phyloP scores from a whole-genome alignment of 1,140 invertebrate genomes.

The Tribolium castaneum region DNA sequence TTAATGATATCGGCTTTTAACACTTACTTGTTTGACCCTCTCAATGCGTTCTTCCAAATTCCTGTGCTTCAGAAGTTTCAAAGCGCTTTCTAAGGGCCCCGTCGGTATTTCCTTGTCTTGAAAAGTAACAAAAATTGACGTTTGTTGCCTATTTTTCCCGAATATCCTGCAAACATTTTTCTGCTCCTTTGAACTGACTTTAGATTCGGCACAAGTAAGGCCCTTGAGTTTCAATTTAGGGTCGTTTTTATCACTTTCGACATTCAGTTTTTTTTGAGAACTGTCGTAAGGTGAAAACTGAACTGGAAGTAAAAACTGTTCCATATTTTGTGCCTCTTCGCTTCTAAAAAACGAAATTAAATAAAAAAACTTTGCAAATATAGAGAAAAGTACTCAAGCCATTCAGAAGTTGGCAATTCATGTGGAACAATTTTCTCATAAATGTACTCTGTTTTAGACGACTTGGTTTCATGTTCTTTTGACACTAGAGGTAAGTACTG shows the following conservation, averaged over 20 bases:
- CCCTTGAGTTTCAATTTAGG: constrained; percentile 24
- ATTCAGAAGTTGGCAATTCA: constrained; percentile 70
- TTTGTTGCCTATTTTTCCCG: constrained; percentile 32
- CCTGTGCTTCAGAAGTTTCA: constrained; percentile 44
- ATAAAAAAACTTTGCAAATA: not conserved
- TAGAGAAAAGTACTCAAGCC: constrained; percentile 66
- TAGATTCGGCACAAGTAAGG: constrained; percentile 5
- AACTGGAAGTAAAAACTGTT: constrained; percentile 79
- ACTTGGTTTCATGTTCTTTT: constrained; percentile 60
- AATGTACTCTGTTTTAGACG: constrained; percentile 68
- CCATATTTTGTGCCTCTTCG: constrained; percentile 64
- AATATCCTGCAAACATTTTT: constrained; percentile 38
- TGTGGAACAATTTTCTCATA: constrained; percentile 76
- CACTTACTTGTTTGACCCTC: constrained; percentile 44
- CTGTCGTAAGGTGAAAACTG: constrained; percentile 83
- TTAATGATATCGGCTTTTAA: not conserved
- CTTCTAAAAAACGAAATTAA: constrained; percentile 59
- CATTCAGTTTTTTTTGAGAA: constrained; percentile 67
- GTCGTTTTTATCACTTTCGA: constrained; percentile 48
- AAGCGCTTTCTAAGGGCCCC: constrained; percentile 40
- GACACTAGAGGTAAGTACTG: constrained; percentile 84
- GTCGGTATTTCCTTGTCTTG: constrained; percentile 49
- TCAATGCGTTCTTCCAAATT: constrained; percentile 37
- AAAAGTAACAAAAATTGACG: constrained; percentile 48
- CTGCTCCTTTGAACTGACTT: constrained; percentile 34